Evolutionary conservation across 2,797 vertebrate species (phyloP).

Genomic region (Phalloptychus januarius): DNA sequence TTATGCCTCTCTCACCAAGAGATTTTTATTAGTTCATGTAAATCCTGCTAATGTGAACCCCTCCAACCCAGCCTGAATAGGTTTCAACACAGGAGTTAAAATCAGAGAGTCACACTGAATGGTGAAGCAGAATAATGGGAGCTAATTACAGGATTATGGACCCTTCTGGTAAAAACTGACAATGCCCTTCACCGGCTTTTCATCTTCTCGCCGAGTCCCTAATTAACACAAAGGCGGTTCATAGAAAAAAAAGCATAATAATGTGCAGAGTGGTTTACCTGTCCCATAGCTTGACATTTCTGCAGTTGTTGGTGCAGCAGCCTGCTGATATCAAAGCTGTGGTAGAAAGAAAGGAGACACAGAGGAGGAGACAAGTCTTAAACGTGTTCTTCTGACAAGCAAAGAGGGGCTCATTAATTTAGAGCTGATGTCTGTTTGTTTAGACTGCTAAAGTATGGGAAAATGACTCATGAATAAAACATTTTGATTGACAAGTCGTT

Average conservation of each 20-base stretch:
- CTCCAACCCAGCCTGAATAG: constrained; percentile 8
- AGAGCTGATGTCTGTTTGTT: constrained; percentile 43
- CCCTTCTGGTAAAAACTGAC: constrained; percentile 48
- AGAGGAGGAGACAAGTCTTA: constrained; percentile 38
- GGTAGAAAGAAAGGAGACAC: constrained; percentile 42
- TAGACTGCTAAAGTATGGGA: constrained; percentile 18
- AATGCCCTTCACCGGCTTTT: constrained; percentile 50
- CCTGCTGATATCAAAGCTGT: constrained; percentile 84
- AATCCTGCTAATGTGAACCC: constrained; percentile 15
- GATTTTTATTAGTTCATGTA: constrained; percentile 7
- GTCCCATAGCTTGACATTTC: constrained; percentile 86
- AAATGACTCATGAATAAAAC: constrained; percentile 52
- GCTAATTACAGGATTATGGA: constrained; percentile 60
- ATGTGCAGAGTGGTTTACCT: constrained; percentile 68
- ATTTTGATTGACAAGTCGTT: constrained; percentile 22
- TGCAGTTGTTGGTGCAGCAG: constrained; percentile 85
- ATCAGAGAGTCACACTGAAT: constrained; percentile 12
- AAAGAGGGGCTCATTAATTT: constrained; percentile 41
- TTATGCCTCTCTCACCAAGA: not conserved
- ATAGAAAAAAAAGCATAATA: constrained; percentile 33
- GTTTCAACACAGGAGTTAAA: constrained; percentile 23
- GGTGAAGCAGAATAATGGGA: constrained; percentile 41
- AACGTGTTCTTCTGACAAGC: constrained; percentile 48
- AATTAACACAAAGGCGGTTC: constrained; percentile 42
- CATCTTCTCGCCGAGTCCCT: constrained; percentile 36